Evolutionary conservation across 2,113 vertebrate genomes (phyloP), one percentile per base, ranked within the genome.

Genomic region (Passer montanus): DNA sequence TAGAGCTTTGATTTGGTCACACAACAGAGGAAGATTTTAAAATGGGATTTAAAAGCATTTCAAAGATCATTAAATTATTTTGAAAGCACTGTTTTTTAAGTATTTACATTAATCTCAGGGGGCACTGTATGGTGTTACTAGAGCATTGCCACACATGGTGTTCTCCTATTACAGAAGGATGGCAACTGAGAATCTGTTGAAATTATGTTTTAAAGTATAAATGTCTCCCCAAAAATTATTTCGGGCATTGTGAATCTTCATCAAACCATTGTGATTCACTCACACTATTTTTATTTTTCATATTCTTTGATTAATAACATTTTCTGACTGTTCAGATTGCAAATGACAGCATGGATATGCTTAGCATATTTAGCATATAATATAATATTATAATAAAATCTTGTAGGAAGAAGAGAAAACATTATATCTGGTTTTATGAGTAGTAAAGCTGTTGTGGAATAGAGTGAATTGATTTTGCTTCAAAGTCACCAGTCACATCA

Each of bases 31-130:
- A 82, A n/a, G 2, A 59, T 17, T 92, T 20, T 43, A 67, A 93
- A 39, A 66, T 62, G 53, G 41, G 69, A 87, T 63, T 85, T 85
- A 9, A 69, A 70, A 95, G n/a, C 44, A 63, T 92, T 87, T 96
- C 81, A 89, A 70, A 78, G 27, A 22, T 70, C 10, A n/a, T 75
- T 19, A 56, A 33, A 68, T 88, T 0, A 68, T 91, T 89, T 58
- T 41, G 6, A 6, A 66, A 89, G 24, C 17, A 37, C 20, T 76
- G 6, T 31, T 47, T n/a, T 87, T 84, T 23, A 86, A 22, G 2
- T 84, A 87, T 78, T 95, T 91, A 30, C 84, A 58, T 53, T 94
- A 44, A 44, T 89, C 8, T 68, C 16, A 47, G 5, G 44, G 10
- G 27, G 2, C 20, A 46, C 12, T 62, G 6, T 55, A 8, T 47